A percentile compares a stretch with the other conserved stretches of the same genome.
Evolutionary conservation across 2,888 invertebrate species (phyloP).

Genomic region (Phengaris arion): DNA sequence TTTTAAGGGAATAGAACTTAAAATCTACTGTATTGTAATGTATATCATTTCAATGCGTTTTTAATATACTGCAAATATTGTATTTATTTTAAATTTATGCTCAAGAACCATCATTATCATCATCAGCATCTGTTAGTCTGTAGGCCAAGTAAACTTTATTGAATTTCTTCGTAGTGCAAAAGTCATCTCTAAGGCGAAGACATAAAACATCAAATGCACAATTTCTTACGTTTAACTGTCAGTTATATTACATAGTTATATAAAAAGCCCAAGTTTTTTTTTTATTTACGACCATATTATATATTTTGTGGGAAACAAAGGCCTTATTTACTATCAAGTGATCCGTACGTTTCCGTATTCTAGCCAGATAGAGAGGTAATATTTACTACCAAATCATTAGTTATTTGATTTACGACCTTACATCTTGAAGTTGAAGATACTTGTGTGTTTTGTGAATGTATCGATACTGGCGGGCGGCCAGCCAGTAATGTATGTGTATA

Average conservation of each 20-base stretch:
- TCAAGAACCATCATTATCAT: not conserved
- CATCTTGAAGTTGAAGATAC: not conserved
- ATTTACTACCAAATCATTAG: conserved; percentile 11
- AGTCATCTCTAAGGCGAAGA: no score
- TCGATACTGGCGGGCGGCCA: not conserved
- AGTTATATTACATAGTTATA: no score
- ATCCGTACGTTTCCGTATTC: not conserved
- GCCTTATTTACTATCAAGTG: no score
- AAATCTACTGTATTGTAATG: not conserved
- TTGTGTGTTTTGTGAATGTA: not conserved
- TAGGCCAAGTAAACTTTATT: no score
- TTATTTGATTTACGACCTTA: not conserved
- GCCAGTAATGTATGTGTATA: not conserved
- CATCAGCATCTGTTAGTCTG: not conserved
- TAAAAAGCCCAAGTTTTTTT: no score
- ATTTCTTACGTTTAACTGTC: no score
- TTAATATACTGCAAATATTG: conserved; percentile 7
- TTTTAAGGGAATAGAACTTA: not conserved
- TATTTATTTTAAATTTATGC: conserved; percentile 1
- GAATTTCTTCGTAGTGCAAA: no score
- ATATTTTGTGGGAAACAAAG: no score
- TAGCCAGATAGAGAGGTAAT: not conserved
- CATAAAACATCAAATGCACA: no score
- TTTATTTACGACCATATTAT: no score
- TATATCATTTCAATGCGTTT: conserved; percentile 9